phyloP scores from a whole-genome alignment of 2,888 invertebrate genomes.

The Nasonovia ribisnigri region DNA sequence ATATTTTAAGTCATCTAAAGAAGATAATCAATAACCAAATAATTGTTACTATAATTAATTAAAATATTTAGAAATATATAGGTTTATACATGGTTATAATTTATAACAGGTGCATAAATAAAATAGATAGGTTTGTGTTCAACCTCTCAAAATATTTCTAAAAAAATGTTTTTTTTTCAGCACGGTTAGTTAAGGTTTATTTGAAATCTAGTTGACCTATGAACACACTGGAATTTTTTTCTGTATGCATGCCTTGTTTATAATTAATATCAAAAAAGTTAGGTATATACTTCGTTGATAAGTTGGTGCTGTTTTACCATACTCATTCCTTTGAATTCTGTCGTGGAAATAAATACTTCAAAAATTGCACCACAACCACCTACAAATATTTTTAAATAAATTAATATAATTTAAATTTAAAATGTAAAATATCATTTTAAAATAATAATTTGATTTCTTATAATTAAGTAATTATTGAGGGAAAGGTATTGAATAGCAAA shows the following conservation, averaged over 20 bases:
- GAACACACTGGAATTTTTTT: neutral
- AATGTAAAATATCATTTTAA: too few relatives aligned
- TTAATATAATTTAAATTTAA: neutral
- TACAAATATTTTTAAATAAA: slow-evolving; percentile 68
- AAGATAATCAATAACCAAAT: neutral
- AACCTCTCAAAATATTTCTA: neutral
- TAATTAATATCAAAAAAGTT: neutral
- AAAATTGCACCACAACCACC: slow-evolving; percentile 89
- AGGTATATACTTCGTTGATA: slow-evolving; percentile 75
- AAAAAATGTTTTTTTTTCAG: neutral
- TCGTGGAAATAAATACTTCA: slow-evolving; percentile 78
- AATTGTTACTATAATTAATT: neutral
- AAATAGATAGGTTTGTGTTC: neutral
- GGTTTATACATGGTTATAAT: too few relatives aligned
- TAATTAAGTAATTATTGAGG: neutral
- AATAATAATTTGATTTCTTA: too few relatives aligned
- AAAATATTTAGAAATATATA: neutral
- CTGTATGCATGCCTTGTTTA: neutral
- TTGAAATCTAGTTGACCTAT: neutral
- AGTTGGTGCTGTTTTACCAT: slow-evolving; percentile 82
- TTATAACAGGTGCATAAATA: neutral
- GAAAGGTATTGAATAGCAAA: neutral
- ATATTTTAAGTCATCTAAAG: neutral
- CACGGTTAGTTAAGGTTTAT: neutral
- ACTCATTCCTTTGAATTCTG: slow-evolving; percentile 79